Evolutionary conservation across 1,140 invertebrate genomes (phyloP), one percentile per base, ranked within the genome.

Genomic region (Coenobita brevimanus): DNA sequence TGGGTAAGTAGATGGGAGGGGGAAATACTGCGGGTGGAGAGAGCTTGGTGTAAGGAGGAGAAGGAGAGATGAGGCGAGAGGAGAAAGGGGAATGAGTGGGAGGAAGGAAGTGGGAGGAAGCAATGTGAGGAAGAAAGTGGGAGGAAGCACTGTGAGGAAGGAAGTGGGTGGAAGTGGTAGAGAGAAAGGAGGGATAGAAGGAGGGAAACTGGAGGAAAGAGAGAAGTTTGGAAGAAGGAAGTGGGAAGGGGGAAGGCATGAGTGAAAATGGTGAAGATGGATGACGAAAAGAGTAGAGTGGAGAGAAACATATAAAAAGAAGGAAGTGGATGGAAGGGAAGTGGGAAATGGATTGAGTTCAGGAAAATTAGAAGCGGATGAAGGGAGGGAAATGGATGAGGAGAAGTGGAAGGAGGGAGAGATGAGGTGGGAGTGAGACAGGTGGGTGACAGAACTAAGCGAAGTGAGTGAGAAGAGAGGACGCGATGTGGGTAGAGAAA

Each of bases 91-190:
- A 50, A 50, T 8, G 17, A 17, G 17, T 50, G 46, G 6, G 17
- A 6, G 46, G 6, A 8, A 50, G 17, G 6, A 17, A 50, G 6
- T 50, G 17, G 6, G 46, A 50, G 17, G 6, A 50, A 50, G 33
- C n/a, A 71, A 27, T 24, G 67, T 24, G 67, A 71, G 67, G 30
- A 27, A 71, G 24, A 10, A 27, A 71, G 67, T 24, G 67, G 30
- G 67, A 71, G 67, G 30, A 27, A 71, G 67, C n/a, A 71, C n/a
- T 27, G 67, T 24, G 67, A 71, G 67, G 30, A 27, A 71, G 67
- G 30, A 13, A 10, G 67, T 24, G 67, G 30, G 67, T 24, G 67
- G 30, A 27, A 71, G 67, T 24, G 67, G 30, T 17, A 71, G 67
- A 71, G 67, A 71, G 21, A 50, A 50, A 8, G 6, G 30, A 33